phyloP scores from a whole-genome alignment of 2,888 invertebrate species.

The Lasioglossum villosulum region DNA sequence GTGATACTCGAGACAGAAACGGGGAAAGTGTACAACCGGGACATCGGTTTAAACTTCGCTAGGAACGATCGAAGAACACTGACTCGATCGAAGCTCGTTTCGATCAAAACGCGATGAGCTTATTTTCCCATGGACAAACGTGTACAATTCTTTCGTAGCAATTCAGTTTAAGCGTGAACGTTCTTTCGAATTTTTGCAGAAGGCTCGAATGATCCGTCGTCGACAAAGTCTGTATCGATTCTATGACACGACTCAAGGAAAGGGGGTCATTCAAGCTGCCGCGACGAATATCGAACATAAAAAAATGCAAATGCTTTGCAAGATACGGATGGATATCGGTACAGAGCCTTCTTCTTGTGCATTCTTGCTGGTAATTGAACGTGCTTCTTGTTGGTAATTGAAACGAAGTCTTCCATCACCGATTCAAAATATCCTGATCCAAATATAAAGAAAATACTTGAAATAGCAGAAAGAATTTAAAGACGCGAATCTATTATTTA shows the following conservation, averaged over 20 bases:
- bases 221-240: background rate
- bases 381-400: background rate
- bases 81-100: no score
- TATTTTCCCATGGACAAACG: no score
- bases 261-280: background rate
- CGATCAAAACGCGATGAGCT: no score
- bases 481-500: no score
- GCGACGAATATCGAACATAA: background rate
- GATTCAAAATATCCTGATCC: no score
- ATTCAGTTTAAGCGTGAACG: background rate
- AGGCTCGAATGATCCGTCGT: background rate
- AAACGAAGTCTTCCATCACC: background rate
- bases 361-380: no score
- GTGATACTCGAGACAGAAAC: background rate
- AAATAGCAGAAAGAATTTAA: no score
- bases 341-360: no score
- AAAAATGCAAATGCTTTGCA: background rate
- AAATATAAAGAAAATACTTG: no score
- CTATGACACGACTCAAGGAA: background rate
- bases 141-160: background rate
- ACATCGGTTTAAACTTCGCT: background rate
- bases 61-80: no score
- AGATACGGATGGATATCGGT: background rate
- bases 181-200: background rate
- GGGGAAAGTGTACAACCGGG: background rate